Evolutionary conservation across 2,888 invertebrate genomes (phyloP), one percentile per base, ranked within the genome.

Genomic region (Helobdella robusta): DNA sequence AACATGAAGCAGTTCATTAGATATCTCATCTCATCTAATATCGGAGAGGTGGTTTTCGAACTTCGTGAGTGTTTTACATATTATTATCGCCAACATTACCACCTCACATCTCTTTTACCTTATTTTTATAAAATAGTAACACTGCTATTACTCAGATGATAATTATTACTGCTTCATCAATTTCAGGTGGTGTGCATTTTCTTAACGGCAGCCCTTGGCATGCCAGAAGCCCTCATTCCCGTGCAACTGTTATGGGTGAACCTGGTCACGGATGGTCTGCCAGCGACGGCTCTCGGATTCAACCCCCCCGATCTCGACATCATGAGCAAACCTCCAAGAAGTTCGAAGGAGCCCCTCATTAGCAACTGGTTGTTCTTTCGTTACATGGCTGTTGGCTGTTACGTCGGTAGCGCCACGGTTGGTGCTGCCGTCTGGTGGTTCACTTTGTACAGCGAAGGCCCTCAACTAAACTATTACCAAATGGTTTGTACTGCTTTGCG

Each of bases 1-100:
- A 99, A 99, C 88, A 99, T 98, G 98, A 99, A 99, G 83, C 98
- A 99, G 83, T 99, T 99, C 83, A 99, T 99, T 83, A 92, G 98
- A 78, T 99, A 99, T 82, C 86, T 99, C 79, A 99, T 99, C 82
- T 98, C 97, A 58, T 99, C 98, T 78, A 99, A 99, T 85, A 94
- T 99, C 82, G 98, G 98, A 84, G 98, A 99, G 82, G 56, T 56
- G 6, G 1, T 40, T 40, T 40, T n/a, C n/a, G 11, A n/a, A 40
- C 11, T 40, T 40, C n/a, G n/a, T n/a, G n/a, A n/a, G n/a, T n/a
- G n/a, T n/a, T n/a, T n/a, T n/a, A n/a, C n/a, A n/a, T n/a, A n/a
- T n/a, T n/a, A n/a, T n/a, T n/a, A n/a, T n/a, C n/a, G n/a, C n/a
- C n/a, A n/a, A n/a, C n/a, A n/a, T n/a, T n/a, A n/a, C n/a, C n/a